Evolutionary conservation across 2,797 vertebrate genomes (phyloP).

Genomic region (Spheniscus humboldti): DNA sequence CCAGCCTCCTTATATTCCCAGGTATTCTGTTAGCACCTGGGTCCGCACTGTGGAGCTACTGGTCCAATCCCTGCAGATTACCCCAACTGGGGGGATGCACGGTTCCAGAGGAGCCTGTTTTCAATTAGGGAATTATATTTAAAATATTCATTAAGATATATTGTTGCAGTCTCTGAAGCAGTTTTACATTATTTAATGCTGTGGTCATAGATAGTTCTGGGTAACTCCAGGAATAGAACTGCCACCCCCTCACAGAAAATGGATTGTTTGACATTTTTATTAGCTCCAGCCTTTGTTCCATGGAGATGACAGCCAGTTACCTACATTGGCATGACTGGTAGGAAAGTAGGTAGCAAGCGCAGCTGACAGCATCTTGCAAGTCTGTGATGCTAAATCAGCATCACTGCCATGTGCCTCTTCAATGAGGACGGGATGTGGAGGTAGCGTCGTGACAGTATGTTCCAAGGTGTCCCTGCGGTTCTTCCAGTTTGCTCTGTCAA

Average conservation of each 20-base stretch:
- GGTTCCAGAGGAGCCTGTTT: neutral
- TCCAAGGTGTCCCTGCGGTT: neutral
- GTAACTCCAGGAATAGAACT: conserved; percentile 20
- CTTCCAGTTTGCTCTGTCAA: conserved; percentile 8
- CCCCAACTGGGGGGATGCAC: rapidly evolving
- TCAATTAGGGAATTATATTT: neutral
- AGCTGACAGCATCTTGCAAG: conserved; percentile 14
- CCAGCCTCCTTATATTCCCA: neutral
- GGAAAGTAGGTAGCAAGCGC: neutral
- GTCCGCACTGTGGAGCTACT: neutral
- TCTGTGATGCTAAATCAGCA: conserved; percentile 33
- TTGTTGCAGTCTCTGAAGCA: neutral
- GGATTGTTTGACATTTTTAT: conserved; percentile 24
- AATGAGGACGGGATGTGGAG: neutral
- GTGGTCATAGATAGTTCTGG: conserved; percentile 17
- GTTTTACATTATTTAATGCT: neutral
- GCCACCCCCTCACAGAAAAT: neutral
- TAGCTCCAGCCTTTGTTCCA: conserved; percentile 14
- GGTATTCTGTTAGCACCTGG: neutral
- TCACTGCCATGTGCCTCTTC: neutral
- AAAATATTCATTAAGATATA: neutral
- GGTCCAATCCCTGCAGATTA: neutral
- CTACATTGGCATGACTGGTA: neutral
- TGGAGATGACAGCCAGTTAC: conserved; percentile 27
- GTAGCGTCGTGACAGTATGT: conserved; percentile 41